Evolutionary conservation across 2,113 vertebrate genomes (phyloP), one percentile per base, ranked within the genome.

Genomic region (Picathartes gymnocephalus): DNA sequence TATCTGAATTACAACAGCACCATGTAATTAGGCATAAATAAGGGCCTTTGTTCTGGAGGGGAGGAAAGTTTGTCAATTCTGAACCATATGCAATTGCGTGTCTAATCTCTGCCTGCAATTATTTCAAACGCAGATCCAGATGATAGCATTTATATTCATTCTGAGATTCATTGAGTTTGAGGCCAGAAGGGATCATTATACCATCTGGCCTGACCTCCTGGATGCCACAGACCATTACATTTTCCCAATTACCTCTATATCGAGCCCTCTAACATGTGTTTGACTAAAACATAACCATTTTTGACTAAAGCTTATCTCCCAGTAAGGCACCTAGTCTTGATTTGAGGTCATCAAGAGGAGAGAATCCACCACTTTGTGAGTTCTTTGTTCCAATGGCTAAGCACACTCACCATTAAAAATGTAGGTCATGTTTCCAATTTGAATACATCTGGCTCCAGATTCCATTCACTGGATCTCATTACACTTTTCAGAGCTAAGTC

Each of bases 141-240:
- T 88, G 88, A 95, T 90, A 81, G 40, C 88, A 94, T 96, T 94
- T 93, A 66, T 92, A 96, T 86, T 92, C 93, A 96, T 90, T 94
- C 93, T 27, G 76, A 96, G 90, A 96, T 88, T 94, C 86, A 65
- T 5, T 78, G 96, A 90, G 76, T 86, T 72, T 83, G 69, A 93
- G 92, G 77, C 95, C 93, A 94, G 93, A 96, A 96, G 93, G 92
- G 53, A 95, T 96, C 94, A 95, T 96, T 96, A 84, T 80, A 81
- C 94, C 96, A 97, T 96, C 95, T 96, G 95, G 96, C 48, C 94
- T 96, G 93, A 97, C 94, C 94, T 96, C 80, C 90, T 95, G 93
- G 86, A 95, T 95, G 91, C 92, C 88, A 95, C 90, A 92, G 92
- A 81, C 93, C 94, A 96, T 96, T 97, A 81, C 79, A 81, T 93